Percentiles rank a stretch among this genome's conserved stretches.
These are phyloP conservation scores for Zoanthus solanderi DNA, from an alignment of 92 coral and sea anemone species.

Conservation along the genomic window DNA sequence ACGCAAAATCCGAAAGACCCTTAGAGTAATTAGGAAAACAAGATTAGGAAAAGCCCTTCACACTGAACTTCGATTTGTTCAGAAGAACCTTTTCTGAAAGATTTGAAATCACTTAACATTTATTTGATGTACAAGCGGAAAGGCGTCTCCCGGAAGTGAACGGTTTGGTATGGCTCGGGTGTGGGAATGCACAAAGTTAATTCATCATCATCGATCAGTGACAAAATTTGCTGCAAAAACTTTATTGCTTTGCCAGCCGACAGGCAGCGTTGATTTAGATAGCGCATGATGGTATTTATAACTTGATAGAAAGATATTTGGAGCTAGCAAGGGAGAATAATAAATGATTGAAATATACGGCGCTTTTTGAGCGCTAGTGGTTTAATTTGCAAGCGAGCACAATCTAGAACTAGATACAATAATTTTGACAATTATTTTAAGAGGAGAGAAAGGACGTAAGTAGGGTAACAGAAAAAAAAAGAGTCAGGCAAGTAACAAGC, in stretches of 20 bases:
- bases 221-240: slow-evolving; percentile 18
- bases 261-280: too few species aligned
- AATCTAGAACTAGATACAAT: too few species aligned
- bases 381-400: too few species aligned
- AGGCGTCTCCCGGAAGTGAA: slow-evolving; percentile 34
- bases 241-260: not conserved
- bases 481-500: too few species aligned
- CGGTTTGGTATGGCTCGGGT: slow-evolving; percentile 25
- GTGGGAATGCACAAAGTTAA: slow-evolving; percentile 17
- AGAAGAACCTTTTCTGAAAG: slow-evolving; percentile 21
- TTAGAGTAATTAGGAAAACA: not conserved
- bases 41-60: slow-evolving; percentile 2
- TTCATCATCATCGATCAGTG: slow-evolving; percentile 51
- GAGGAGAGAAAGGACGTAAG: too few species aligned
- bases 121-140: slow-evolving; percentile 31
- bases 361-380: too few species aligned
- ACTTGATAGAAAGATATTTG: too few species aligned
- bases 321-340: too few species aligned
- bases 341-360: too few species aligned
- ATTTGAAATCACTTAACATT: slow-evolving; percentile 24
- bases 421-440: too few species aligned
- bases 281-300: too few species aligned
- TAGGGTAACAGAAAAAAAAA: too few species aligned
- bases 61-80: not conserved
- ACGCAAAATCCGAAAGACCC: not conserved